Percentiles rank a stretch among this genome's conserved stretches.
These are phyloP conservation scores for Hesperia comma DNA, from an alignment of 2,888 invertebrate species.

Conservation along the genomic window DNA sequence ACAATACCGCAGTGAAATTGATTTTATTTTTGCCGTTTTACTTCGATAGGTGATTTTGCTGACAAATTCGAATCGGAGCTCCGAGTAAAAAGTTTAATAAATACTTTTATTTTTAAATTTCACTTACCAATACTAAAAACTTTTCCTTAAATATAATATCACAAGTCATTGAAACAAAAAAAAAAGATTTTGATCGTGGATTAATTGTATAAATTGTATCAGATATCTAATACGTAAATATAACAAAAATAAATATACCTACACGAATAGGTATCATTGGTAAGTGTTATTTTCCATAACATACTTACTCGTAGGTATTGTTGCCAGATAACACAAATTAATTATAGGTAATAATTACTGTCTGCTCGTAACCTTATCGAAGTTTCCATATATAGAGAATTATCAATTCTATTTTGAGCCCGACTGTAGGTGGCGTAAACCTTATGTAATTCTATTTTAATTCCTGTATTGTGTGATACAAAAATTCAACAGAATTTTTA, in stretches of 20 bases:
- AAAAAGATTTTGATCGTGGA: no score
- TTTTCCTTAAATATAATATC: no score
- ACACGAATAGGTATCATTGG: not conserved
- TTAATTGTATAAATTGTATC: no score
- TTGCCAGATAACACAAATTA: slow-evolving; percentile 56
- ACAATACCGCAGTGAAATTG: slow-evolving; percentile 13
- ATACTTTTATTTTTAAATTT: no score
- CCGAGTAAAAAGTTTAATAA: not conserved
- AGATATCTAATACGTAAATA: not conserved
- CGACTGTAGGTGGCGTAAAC: slow-evolving; percentile 16
- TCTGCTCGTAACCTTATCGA: slow-evolving; percentile 35
- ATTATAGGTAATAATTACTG: slow-evolving; percentile 52
- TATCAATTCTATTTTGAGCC: slow-evolving; percentile 33
- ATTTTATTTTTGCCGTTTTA: slow-evolving; percentile 13
- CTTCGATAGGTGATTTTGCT: slow-evolving; percentile 1
- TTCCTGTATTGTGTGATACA: not conserved
- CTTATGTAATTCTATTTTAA: slow-evolving; percentile 2
- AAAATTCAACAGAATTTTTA: not conserved
- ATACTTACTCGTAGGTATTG: slow-evolving; percentile 38
- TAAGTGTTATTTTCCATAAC: slow-evolving; percentile 56
- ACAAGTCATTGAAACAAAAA: no score
- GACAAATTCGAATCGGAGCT: not conserved
- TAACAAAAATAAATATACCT: no score
- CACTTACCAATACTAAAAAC: no score
- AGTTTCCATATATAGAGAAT: slow-evolving; percentile 29